Base-by-base conservation (phyloP, 2,113 vertebrate genomes). In the Passer domesticus region DNA sequence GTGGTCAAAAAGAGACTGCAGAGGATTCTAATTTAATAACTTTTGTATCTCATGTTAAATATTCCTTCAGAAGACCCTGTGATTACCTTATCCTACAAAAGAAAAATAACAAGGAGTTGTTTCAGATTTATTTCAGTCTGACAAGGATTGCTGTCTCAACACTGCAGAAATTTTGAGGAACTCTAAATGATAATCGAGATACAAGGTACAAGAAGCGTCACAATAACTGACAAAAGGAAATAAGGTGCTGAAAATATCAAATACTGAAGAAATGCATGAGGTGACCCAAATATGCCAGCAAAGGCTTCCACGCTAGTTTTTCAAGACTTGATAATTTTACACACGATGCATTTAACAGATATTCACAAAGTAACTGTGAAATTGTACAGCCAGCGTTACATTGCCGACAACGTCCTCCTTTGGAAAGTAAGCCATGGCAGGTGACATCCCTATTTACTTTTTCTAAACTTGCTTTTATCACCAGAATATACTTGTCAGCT, bases 211-310 rank as follows among this genome's bases (percentile, higher is more conserved):
- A 89, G 68, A 88, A 82, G 6, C 68, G 33, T 43, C 53, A 82
- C 20, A 50, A 72, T 47, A 90, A 73, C 25, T 89, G 77, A 70
- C 66, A 79, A 84, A 86, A 94, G 33, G 23, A 86, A 90, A 78
- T 10, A 75, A 83, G 44, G 8, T 0, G 1, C 13, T 93, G 64
- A 11, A 94, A 59, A 39, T 87, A 63, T 58, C 47, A 95, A 75
- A 77, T 80, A 77, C 23, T 37, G 23, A 77, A 64, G 50, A 50
- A 78, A 56, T 11, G 16, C 30, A 50, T 55, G 31, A 83, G 18
- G 43, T 92, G 85, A 93, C 91, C 96, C 66, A 94, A 93, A 93
- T 94, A 90, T 70, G 87, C 28, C 88, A 90, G 44, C 10, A 60
- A 70, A 85, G 39, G 19, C 15, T 87, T 85, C 44, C n/a, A 73